Conservation (phyloP, 2,888 invertebrate genomes). For the Celastrina argiolus region DNA sequence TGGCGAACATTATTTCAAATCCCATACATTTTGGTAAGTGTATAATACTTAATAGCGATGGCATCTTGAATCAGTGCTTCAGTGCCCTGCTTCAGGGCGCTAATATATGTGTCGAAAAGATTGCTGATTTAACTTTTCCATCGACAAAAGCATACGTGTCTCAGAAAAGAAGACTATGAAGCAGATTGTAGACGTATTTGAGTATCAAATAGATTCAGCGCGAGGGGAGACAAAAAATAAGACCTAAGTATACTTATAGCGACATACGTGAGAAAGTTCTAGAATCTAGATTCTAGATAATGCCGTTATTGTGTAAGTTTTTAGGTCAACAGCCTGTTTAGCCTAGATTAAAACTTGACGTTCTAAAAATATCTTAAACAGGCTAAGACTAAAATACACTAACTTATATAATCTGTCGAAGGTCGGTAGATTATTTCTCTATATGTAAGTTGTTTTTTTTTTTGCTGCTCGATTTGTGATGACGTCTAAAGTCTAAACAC, state of each 20-base stretch:
- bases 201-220: background rate
- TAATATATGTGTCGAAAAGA: no score
- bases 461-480: no score
- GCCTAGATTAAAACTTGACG: background rate
- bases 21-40: no score
- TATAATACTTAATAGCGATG: no score
- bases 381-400: background rate
- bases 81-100: no score
- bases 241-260: background rate
- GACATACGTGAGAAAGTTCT: background rate
- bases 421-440: background rate
- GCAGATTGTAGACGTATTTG: background rate
- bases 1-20: no score
- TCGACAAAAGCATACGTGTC: no score
- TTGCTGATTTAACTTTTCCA: no score
- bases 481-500: background rate
- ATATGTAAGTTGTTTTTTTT: no score
- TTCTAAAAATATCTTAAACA: background rate
- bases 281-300: background rate
- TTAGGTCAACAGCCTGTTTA: background rate
- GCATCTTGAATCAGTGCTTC: no score
- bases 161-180: no score
- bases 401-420: background rate
- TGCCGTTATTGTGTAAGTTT: background rate
- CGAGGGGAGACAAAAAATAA: background rate